Base-by-base conservation (phyloP, 2,113 vertebrate genomes). In the Vulpes ferrilata region DNA sequence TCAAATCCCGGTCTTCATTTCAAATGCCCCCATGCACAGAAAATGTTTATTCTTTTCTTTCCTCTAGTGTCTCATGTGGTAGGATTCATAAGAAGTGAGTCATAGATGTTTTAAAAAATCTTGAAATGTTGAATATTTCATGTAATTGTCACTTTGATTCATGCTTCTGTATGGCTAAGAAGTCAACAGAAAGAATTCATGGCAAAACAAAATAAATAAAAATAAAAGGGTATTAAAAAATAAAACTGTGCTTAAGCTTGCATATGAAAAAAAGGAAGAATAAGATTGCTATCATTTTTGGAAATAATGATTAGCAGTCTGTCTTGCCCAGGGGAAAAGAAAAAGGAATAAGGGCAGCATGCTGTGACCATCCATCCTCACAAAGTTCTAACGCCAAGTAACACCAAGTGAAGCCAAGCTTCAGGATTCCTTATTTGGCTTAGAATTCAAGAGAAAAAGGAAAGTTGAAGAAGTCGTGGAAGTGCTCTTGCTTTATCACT, bases 141-240 rank as follows among this genome's bases (percentile, higher is more conserved):
- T 76, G 60, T 82, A 92, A 64, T 64, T 92, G 22, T 93, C 32
- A 71, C 20, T 62, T 93, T 83, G 35, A 87, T 5, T 83, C 20
- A 69, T 32, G 9, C 4, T 38, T 88, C 22, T 67, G 30, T 59
- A 71, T 7, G 30, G 95, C 20, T 87, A n/a, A 95, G 81, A 86
- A 17, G 5, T 62, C 35, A 74, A 84, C 5, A 88, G 43, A 96
- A 76, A 71, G 69, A 78, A 90, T 79, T 64, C 10, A 79, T 87
- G 11, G 5, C 35, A 86, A 97, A 88, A 3, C 35, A 76, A 84
- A 92, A 84, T 76, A 71, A 94, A 91, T 43, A 12, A 19, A 89
- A 92, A 65, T 48, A 48, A 32, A 32, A 48, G 67, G 12, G 32
- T 3, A 65, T 74, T 92, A 89, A 79, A 93, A 95, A 83, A 69